phyloP scores from a whole-genome alignment of 2,888 invertebrate genomes.

The Melieria picta region DNA sequence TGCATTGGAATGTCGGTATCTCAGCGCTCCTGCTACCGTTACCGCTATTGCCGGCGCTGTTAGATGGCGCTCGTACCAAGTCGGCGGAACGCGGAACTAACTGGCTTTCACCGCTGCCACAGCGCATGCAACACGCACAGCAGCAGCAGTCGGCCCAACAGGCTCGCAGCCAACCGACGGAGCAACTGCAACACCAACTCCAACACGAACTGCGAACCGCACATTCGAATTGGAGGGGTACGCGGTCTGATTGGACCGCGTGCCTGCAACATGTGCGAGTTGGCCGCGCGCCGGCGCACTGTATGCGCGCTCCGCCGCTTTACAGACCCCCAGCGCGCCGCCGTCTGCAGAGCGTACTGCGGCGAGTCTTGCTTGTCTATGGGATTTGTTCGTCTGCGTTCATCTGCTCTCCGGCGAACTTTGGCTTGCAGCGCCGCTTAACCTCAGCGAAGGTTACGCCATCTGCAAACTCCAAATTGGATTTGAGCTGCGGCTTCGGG shows the following conservation, averaged over 20 bases:
- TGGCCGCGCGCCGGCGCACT: constrained; percentile 39
- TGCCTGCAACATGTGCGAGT: constrained; percentile 43
- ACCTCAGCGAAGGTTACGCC: constrained; percentile 48
- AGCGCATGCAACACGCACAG: too few species aligned
- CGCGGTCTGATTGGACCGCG: too few species aligned
- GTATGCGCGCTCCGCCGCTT: not conserved
- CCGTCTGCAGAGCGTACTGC: too few species aligned
- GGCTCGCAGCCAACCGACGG: not conserved
- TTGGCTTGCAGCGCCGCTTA: constrained; percentile 33
- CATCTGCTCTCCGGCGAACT: constrained; percentile 8
- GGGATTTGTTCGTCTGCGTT: constrained; percentile 9
- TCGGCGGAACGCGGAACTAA: constrained; percentile 9
- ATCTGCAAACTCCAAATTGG: too few species aligned
- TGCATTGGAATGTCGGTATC: too few species aligned
- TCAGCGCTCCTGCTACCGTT: not conserved
- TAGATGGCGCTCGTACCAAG: not conserved
- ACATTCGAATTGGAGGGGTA: constrained; percentile 17
- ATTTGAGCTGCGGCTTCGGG: not conserved
- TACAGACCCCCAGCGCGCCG: constrained; percentile 9
- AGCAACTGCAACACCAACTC: not conserved
- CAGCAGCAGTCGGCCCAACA: not conserved
- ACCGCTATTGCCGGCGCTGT: not conserved
- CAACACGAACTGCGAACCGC: not conserved
- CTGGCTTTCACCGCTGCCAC: too few species aligned
- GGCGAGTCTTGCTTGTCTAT: too few species aligned